A percentile compares a stretch with the other conserved stretches of the same genome.
Evolutionary conservation across 2,888 invertebrate genomes (phyloP).

Genomic region (Tetragnatha montana): DNA sequence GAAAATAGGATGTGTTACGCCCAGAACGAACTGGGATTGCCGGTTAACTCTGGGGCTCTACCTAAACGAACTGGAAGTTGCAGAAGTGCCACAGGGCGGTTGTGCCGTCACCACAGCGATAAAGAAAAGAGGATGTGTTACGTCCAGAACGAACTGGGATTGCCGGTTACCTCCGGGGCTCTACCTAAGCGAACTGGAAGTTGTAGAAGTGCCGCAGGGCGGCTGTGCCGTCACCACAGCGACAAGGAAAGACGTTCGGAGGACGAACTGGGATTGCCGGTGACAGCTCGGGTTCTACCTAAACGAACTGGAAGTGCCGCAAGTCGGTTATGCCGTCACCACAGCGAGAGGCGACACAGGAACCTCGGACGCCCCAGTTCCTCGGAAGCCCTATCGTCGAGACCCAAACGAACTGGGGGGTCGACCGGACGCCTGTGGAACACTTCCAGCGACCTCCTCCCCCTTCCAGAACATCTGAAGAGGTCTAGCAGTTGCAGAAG

Average conservation of each 20-base stretch:
- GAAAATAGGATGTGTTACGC: not conserved
- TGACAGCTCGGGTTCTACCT: no score
- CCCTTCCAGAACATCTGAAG: no score
- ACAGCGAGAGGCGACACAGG: constrained; percentile 53
- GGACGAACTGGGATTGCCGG: not conserved
- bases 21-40: not conserved
- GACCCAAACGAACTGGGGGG: not conserved
- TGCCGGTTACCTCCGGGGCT: no score
- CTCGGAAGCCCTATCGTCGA: not conserved
- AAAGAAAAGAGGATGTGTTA: constrained; percentile 16
- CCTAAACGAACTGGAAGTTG: no score
- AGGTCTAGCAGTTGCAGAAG: no score
- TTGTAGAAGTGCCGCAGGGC: no score
- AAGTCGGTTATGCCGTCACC: not conserved
- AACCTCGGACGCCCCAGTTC: no score
- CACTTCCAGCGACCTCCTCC: no score
- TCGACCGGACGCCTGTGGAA: no score
- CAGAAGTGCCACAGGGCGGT: not conserved
- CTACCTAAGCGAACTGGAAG: no score
- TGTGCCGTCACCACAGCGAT: constrained; percentile 61
- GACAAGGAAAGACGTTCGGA: constrained; percentile 38
- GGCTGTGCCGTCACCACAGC: constrained; percentile 20
- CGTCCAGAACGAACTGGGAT: not conserved
- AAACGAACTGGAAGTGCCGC: no score
- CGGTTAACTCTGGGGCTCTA: no score